Evolutionary conservation across 2,888 invertebrate species (phyloP).

Genomic region (Halictus ligatus): DNA sequence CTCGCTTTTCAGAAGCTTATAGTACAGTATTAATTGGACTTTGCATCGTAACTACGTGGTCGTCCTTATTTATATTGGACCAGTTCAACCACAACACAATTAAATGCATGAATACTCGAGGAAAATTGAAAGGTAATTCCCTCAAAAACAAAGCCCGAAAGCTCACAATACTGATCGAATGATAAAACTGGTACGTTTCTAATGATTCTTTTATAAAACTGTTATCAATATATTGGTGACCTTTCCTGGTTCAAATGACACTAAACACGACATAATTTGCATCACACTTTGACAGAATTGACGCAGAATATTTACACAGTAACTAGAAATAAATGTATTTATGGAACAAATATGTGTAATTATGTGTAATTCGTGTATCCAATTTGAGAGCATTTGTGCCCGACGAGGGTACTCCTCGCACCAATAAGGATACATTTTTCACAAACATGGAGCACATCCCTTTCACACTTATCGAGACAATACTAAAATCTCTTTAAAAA

Average conservation of each 20-base stretch:
- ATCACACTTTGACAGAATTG: too few relatives aligned
- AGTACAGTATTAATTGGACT: neutral
- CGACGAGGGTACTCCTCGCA: too few relatives aligned
- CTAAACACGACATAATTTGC: neutral
- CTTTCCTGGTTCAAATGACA: neutral
- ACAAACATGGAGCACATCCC: too few relatives aligned
- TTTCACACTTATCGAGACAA: too few relatives aligned
- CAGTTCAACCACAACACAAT: neutral
- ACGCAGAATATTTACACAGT: too few relatives aligned
- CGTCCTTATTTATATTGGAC: neutral
- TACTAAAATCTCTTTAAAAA: neutral
- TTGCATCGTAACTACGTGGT: neutral
- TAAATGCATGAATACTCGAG: neutral
- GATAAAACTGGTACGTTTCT: neutral
- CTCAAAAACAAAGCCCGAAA: neutral
- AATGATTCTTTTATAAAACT: neutral
- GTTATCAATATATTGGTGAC: neutral
- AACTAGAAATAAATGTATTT: too few relatives aligned
- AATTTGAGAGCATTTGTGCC: too few relatives aligned
- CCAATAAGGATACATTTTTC: too few relatives aligned
- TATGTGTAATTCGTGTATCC: too few relatives aligned
- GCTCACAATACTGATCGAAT: neutral
- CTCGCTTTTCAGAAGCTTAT: neutral
- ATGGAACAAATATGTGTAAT: too few relatives aligned
- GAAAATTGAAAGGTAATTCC: neutral